Conservation (phyloP, 2,797 vertebrate genomes). For the Vireo griseus region DNA sequence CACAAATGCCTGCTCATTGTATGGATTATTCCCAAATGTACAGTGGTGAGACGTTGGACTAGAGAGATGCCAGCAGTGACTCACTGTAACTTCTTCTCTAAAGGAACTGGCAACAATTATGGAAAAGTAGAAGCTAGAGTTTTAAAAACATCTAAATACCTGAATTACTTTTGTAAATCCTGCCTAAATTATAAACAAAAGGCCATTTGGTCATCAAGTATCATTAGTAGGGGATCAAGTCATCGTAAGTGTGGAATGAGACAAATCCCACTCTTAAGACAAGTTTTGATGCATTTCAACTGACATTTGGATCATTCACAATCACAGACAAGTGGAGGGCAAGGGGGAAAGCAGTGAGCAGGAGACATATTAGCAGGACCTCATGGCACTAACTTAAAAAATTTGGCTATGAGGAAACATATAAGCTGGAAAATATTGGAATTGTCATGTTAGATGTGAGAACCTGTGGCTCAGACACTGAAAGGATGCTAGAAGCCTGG, state of each 20-base stretch:
- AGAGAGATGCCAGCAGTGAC: not conserved
- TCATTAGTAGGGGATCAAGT: not conserved
- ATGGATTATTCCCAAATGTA: not conserved
- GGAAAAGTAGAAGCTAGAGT: not conserved
- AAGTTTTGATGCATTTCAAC: not conserved
- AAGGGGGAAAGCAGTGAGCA: not conserved
- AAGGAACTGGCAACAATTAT: not conserved
- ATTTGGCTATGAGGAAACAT: not conserved
- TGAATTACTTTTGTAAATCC: not conserved
- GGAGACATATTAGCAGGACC: not conserved
- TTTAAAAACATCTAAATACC: not conserved
- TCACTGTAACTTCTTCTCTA: not conserved
- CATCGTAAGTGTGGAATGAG: not conserved
- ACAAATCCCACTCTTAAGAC: not conserved
- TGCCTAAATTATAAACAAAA: not conserved
- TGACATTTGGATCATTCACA: not conserved
- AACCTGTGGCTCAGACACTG: not conserved
- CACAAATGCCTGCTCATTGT: not conserved
- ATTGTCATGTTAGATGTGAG: not conserved
- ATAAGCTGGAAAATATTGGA: not conserved
- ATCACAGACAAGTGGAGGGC: not conserved
- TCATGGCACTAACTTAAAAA: not conserved
- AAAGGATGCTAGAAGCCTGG: not conserved
- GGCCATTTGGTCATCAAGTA: not conserved
- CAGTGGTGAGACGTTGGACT: not conserved